phyloP scores from a whole-genome alignment of 2,113 vertebrate genomes.

The Sceloporus tristichus region DNA sequence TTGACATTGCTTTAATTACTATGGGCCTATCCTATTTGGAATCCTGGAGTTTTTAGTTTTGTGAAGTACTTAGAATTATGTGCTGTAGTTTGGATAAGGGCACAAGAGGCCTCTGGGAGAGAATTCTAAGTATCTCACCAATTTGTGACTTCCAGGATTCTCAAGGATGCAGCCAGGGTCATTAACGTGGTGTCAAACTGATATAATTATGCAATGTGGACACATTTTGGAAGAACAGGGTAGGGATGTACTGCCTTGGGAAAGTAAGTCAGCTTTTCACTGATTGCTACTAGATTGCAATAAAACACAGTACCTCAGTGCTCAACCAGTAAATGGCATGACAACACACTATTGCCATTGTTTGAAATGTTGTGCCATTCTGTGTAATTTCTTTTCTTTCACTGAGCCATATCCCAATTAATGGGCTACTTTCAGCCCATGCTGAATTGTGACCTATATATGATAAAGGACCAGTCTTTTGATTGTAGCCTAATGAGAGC shows the following conservation, averaged over 20 bases:
- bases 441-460: not conserved
- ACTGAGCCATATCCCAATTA: not conserved
- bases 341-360: not conserved
- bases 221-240: not conserved
- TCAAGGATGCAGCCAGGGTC: too few species aligned
- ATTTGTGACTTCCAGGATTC: too few species aligned
- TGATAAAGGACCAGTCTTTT: conserved; percentile 2
- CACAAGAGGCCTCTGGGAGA: too few species aligned
- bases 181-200: too few species aligned
- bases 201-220: too few species aligned
- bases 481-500: conserved; percentile 1
- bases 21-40: too few species aligned
- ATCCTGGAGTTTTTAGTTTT: too few species aligned
- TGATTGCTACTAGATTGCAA: not conserved
- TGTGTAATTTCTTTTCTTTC: not conserved
- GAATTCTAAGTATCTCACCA: too few species aligned
- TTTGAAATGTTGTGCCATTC: not conserved
- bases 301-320: not conserved
- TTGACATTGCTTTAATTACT: too few species aligned
- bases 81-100: too few species aligned
- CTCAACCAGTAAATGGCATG: not conserved
- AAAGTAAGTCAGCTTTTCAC: not conserved
- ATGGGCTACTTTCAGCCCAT: not conserved
- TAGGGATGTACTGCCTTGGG: not conserved
- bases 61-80: too few species aligned